Conservation (phyloP, 1,140 invertebrate species). For the Temnothorax nylanderi region DNA sequence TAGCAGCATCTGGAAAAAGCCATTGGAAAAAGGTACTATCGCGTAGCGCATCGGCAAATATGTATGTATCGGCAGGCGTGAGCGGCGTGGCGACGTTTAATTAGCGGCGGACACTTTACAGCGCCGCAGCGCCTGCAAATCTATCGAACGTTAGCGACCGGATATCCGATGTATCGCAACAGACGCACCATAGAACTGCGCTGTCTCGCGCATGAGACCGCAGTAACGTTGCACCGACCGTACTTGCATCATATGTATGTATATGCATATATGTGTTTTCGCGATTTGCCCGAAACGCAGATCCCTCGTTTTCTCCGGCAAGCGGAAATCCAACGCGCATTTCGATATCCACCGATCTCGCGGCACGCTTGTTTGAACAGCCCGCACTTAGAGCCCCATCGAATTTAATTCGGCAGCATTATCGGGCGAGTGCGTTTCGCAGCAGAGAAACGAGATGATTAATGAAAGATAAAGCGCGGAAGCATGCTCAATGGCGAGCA, state of each 20-base stretch:
- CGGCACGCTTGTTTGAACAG: not conserved
- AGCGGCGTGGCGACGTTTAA: conserved; percentile 64
- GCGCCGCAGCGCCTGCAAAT: conserved; percentile 52
- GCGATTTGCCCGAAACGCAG: conserved; percentile 19
- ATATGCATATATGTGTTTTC: not conserved
- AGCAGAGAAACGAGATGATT: conserved; percentile 35
- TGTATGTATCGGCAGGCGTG: conserved; percentile 14
- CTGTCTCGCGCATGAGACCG: conserved; percentile 34
- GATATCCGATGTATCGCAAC: conserved; percentile 65
- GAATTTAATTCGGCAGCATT: conserved; percentile 41
- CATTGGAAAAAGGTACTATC: not conserved
- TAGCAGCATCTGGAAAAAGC: not conserved
- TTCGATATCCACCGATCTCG: conserved; percentile 27
- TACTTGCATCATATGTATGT: conserved; percentile 28
- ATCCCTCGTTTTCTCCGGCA: conserved; percentile 35
- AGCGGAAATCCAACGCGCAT: not conserved
- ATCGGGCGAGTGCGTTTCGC: conserved; percentile 25
- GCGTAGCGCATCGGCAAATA: conserved; percentile 20
- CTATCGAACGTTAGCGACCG: conserved; percentile 71
- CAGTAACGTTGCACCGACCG: conserved; percentile 56
- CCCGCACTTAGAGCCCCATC: conserved; percentile 5
- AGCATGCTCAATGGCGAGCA: not conserved
- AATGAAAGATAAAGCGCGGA: conserved; percentile 39
- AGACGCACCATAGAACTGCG: conserved; percentile 56
- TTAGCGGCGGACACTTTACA: conserved; percentile 65